Conservation (phyloP, 2,113 vertebrate genomes). For the Ailurus styani region DNA sequence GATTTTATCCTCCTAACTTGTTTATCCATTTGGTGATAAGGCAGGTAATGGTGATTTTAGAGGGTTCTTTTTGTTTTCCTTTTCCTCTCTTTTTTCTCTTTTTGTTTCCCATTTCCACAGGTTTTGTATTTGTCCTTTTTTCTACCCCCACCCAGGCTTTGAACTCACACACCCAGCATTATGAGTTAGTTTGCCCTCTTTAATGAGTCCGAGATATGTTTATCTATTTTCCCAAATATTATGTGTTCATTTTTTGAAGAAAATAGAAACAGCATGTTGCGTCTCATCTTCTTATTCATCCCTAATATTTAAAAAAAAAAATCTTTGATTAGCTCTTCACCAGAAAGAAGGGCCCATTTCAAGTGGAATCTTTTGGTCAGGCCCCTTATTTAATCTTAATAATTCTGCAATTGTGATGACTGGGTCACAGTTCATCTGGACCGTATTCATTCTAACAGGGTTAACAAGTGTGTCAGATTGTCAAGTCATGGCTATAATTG, state of each 20-base stretch:
- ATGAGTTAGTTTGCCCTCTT: background rate
- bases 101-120: background rate
- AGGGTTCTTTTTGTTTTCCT: background rate
- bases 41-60: background rate
- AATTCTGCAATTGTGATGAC: slow-evolving; percentile 47
- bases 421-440: slow-evolving; percentile 56
- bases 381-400: slow-evolving; percentile 59
- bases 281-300: slow-evolving; percentile 15
- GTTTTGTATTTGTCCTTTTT: background rate
- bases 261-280: slow-evolving; percentile 36
- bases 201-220: slow-evolving; percentile 53
- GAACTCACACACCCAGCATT: background rate
- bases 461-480: slow-evolving; percentile 73
- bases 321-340: slow-evolving; percentile 47
- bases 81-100: background rate
- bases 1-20: background rate
- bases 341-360: slow-evolving; percentile 55
- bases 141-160: background rate
- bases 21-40: background rate
- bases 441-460: slow-evolving; percentile 33
- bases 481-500: slow-evolving; percentile 71
- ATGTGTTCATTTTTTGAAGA: slow-evolving; percentile 21
- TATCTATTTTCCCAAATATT: background rate
- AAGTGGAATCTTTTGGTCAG: slow-evolving; percentile 49
- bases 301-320: background rate